A percentile compares a stretch with the other conserved stretches of the same genome.
These are phyloP conservation scores for Nemotelus nigrinus DNA, from an alignment of 2,888 invertebrate species.

Conservation along the genomic window DNA sequence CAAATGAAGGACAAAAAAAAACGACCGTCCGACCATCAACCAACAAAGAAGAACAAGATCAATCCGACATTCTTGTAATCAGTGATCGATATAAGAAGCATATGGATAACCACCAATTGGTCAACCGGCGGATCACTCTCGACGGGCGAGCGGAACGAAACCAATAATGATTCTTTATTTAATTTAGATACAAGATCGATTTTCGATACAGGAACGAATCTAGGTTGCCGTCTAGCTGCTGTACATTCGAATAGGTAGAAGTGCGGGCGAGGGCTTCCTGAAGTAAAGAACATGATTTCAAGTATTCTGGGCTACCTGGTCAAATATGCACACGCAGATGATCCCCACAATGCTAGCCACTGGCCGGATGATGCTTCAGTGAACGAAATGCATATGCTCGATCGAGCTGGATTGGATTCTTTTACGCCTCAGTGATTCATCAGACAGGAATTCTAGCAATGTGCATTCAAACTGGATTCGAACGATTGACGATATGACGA, in stretches of 20 bases:
- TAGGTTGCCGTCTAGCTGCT: background rate
- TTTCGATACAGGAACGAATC: background rate
- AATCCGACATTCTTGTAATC: slow-evolving; percentile 12
- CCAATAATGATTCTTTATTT: background rate
- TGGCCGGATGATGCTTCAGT: background rate
- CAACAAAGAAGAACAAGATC: background rate
- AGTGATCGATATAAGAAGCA: slow-evolving; percentile 6
- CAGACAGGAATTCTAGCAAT: slow-evolving; percentile 25
- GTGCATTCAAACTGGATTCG: slow-evolving; percentile 24
- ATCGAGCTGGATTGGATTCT: background rate
- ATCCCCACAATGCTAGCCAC: too few species aligned
- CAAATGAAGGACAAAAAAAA: background rate
- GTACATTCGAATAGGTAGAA: background rate
- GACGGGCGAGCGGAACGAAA: background rate
- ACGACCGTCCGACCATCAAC: background rate
- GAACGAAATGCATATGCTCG: background rate
- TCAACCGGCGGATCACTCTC: too few species aligned
- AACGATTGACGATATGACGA: background rate
- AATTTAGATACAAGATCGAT: slow-evolving; percentile 3
- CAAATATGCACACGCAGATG: background rate
- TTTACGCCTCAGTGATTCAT: slow-evolving; percentile 11
- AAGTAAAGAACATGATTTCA: too few species aligned
- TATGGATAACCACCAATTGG: background rate
- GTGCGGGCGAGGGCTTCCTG: too few species aligned
- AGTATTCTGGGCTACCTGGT: background rate